These are phyloP conservation scores for Leptinotarsa rubiginosa DNA, from an alignment of 2,888 invertebrate genomes.

Conservation along the genomic window DNA sequence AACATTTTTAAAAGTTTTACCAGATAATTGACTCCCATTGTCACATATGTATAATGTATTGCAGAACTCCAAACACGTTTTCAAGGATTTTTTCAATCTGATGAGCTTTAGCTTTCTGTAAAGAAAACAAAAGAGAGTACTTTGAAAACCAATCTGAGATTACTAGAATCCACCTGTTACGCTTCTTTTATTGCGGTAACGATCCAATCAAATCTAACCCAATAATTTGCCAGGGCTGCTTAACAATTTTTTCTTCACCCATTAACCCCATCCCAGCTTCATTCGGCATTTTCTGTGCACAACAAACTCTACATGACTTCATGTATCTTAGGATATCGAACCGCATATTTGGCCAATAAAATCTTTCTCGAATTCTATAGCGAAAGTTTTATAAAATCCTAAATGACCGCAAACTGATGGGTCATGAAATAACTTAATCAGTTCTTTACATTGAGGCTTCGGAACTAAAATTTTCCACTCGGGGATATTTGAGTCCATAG, in stretches of 20 bases:
- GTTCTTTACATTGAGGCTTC: constrained; percentile 35
- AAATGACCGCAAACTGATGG: constrained; percentile 44
- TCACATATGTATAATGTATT: not conserved
- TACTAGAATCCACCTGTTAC: not conserved
- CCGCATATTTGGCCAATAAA: constrained; percentile 47
- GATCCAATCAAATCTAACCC: not conserved
- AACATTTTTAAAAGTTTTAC: not conserved
- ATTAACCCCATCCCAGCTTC: constrained; percentile 35
- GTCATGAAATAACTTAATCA: constrained; percentile 42
- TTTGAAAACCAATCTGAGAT: not conserved
- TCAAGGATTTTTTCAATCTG: not conserved
- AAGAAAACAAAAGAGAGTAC: not conserved
- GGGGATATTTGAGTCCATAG: constrained; percentile 27
- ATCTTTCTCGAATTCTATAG: constrained; percentile 38
- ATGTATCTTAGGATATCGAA: constrained; percentile 41
- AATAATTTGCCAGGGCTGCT: constrained; percentile 41
- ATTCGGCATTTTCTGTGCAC: constrained; percentile 42
- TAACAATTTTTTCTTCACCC: constrained; percentile 33
- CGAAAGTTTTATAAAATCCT: constrained; percentile 46
- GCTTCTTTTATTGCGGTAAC: not conserved
- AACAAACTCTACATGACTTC: constrained; percentile 42
- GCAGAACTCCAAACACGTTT: not conserved
- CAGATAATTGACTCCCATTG: not conserved
- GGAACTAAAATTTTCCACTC: constrained; percentile 51
- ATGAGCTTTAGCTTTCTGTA: not conserved